These are phyloP conservation scores for Dryobotodes eremita DNA, from an alignment of 2,888 invertebrate genomes.

Conservation along the genomic window DNA sequence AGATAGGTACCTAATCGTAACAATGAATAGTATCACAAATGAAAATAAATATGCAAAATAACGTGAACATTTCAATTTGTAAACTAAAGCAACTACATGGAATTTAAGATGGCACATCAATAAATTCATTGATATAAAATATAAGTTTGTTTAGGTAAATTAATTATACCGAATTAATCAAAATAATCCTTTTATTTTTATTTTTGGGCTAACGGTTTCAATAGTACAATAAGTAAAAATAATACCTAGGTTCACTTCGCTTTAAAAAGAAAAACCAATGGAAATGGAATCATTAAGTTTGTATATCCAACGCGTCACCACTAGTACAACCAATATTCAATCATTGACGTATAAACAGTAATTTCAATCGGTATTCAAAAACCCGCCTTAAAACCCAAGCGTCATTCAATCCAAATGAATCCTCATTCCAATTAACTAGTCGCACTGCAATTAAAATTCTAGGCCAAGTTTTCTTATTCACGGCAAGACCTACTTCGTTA, in stretches of 20 bases:
- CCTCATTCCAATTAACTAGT: slow-evolving; percentile 34
- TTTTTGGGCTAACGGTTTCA: not conserved
- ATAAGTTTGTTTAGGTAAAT: no score
- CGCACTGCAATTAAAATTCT: slow-evolving; percentile 44
- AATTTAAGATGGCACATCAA: slow-evolving; percentile 57
- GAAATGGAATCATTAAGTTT: not conserved
- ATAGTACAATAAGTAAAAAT: not conserved
- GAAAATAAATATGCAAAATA: slow-evolving; percentile 17
- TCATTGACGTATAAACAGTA: not conserved
- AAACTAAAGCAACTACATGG: slow-evolving; percentile 6
- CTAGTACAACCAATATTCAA: not conserved
- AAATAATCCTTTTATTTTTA: not conserved
- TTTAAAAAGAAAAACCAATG: not conserved
- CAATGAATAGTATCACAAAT: not conserved
- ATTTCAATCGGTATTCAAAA: slow-evolving; percentile 15
- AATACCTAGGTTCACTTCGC: not conserved
- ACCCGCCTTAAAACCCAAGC: slow-evolving; percentile 5
- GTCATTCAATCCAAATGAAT: slow-evolving; percentile 31
- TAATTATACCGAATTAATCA: not conserved
- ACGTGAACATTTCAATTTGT: not conserved
- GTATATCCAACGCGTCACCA: not conserved
- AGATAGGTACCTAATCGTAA: not conserved
- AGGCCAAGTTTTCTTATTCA: slow-evolving; percentile 41
- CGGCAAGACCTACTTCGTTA: slow-evolving; percentile 9
- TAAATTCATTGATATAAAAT: not conserved